A percentile compares a stretch with the other conserved stretches of the same genome.
Conservation (phyloP, 2,888 invertebrate species). For the Oscheius onirici region DNA sequence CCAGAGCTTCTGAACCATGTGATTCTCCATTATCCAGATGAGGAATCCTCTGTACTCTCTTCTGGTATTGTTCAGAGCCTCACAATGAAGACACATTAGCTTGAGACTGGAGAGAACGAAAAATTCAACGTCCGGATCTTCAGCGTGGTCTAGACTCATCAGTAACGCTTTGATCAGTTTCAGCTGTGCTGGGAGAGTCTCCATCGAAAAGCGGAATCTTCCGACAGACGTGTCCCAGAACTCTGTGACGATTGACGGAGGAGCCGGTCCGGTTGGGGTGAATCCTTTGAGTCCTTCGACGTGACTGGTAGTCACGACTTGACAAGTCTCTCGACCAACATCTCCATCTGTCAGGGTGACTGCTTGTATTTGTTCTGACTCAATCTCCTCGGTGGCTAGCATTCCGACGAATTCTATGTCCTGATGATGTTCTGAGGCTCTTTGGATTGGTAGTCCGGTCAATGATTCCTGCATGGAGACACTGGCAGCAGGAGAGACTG, state of each 20-base stretch:
- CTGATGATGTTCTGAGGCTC: conserved; percentile 78
- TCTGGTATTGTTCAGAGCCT: conserved; percentile 86
- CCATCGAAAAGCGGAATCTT: conserved; percentile 88
- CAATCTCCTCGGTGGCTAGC: conserved; percentile 79
- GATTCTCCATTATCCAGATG: conserved; percentile 79
- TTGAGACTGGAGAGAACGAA: conserved; percentile 91
- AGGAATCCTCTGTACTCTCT: conserved; percentile 79
- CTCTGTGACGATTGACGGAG: conserved; percentile 36
- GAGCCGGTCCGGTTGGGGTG: conserved; percentile 23
- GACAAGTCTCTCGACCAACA: conserved; percentile 80
- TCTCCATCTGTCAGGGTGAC: conserved; percentile 88
- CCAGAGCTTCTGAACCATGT: conserved; percentile 87
- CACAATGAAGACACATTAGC: conserved; percentile 89
- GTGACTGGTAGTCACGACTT: conserved; percentile 82
- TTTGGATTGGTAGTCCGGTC: conserved; percentile 34
- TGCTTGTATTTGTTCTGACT: conserved; percentile 11
- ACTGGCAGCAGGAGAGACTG: conserved; percentile 19
- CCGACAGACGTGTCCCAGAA: conserved; percentile 94
- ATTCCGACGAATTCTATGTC: conserved; percentile 84
- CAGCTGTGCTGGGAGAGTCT: conserved; percentile 88
- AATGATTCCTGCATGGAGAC: conserved; percentile 23
- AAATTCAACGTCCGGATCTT: conserved; percentile 89
- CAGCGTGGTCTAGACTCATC: conserved; percentile 76
- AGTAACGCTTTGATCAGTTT: conserved; percentile 91
- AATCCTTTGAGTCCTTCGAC: conserved; percentile 75